A percentile compares a stretch with the other conserved stretches of the same genome.
Conservation (phyloP, 2,797 vertebrate species). For the Pithecia hirsuta region DNA sequence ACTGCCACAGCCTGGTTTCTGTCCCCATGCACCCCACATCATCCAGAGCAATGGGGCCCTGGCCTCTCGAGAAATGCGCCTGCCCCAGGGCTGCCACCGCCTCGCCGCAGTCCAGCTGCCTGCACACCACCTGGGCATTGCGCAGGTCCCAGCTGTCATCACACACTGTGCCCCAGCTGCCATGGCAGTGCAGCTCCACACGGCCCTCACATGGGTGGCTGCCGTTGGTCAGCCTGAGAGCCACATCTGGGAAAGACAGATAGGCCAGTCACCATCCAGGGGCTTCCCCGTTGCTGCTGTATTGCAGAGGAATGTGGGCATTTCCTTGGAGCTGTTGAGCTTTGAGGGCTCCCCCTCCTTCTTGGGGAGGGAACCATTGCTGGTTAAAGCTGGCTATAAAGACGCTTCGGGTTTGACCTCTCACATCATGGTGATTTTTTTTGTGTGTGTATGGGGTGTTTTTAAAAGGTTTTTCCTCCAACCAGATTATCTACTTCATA, state of each 20-base stretch:
- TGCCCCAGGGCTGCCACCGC: slow-evolving; percentile 91
- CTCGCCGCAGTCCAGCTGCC: slow-evolving; percentile 84
- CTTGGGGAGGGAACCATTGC: no score
- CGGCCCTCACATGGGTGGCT: slow-evolving; percentile 52
- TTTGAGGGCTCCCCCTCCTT: not conserved
- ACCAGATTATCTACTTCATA: not conserved
- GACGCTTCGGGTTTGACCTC: no score
- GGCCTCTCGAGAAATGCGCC: slow-evolving; percentile 93
- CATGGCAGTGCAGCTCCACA: slow-evolving; percentile 34
- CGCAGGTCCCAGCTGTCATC: slow-evolving; percentile 69
- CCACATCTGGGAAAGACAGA: slow-evolving; percentile 1
- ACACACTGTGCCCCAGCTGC: slow-evolving; percentile 65
- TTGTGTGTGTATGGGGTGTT: not conserved
- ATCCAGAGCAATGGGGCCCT: slow-evolving; percentile 93
- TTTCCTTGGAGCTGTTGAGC: not conserved
- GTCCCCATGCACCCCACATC: slow-evolving; percentile 93
- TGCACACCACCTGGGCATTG: slow-evolving; percentile 52
- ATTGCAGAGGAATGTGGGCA: not conserved
- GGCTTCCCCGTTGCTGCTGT: not conserved
- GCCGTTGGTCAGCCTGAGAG: slow-evolving; percentile 31
- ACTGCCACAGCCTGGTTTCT: slow-evolving; percentile 93
- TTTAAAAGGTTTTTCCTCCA: not conserved
- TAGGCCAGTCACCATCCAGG: rapidly evolving
- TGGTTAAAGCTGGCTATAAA: not conserved
- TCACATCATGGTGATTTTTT: not conserved